These are phyloP conservation scores for Caenorhabditis remanei DNA, from an alignment of 1,140 invertebrate genomes.

Conservation along the genomic window DNA sequence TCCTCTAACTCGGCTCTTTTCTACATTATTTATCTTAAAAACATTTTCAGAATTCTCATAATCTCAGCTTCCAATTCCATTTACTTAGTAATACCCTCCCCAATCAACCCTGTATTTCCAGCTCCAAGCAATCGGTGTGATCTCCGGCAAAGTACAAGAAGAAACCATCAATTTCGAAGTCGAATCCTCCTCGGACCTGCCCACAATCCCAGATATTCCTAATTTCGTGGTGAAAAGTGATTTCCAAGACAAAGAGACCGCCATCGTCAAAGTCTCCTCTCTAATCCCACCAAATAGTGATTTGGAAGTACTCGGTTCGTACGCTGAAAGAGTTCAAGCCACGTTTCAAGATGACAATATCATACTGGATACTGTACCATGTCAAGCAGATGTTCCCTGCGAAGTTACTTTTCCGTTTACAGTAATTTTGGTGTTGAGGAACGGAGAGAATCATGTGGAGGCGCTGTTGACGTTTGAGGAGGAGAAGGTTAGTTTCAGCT, in stretches of 20 bases:
- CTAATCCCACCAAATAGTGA: background rate
- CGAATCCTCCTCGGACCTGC: background rate
- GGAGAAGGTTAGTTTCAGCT: constrained; percentile 3
- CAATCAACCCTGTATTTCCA: too few species aligned
- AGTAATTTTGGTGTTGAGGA: background rate
- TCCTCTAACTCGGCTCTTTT: too few species aligned
- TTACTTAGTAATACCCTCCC: too few species aligned
- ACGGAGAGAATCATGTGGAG: constrained; percentile 27
- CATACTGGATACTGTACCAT: constrained; percentile 29
- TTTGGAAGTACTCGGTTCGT: background rate
- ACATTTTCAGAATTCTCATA: background rate
- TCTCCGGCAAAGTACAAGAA: constrained; percentile 45
- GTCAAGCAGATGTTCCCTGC: background rate
- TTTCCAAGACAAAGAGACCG: constrained; percentile 21
- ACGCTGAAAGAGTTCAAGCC: constrained; percentile 11
- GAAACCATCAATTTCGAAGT: constrained; percentile 35
- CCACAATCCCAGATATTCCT: constrained; percentile 20
- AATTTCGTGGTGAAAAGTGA: constrained; percentile 28
- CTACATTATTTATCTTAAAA: too few species aligned
- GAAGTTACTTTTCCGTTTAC: constrained; percentile 26
- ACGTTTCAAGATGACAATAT: constrained; percentile 24
- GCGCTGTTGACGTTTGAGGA: constrained; percentile 22
- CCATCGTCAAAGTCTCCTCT: background rate
- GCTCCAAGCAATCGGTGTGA: constrained; percentile 40
- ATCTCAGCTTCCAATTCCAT: too few species aligned